Evolutionary conservation across 2,888 invertebrate species (phyloP).

Genomic region (Drepana falcataria): DNA sequence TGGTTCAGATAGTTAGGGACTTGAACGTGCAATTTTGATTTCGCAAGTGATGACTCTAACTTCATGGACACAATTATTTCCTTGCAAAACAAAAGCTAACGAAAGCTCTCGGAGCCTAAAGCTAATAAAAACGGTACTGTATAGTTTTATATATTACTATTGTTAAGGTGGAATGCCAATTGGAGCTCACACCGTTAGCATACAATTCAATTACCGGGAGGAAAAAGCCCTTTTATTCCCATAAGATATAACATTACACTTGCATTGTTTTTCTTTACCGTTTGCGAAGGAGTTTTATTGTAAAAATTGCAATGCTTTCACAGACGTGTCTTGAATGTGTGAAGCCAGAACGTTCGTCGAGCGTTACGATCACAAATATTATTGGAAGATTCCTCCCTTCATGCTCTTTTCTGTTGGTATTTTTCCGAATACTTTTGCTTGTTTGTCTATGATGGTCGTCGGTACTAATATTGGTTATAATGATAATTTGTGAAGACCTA

Average conservation of each 20-base stretch:
- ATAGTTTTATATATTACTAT: not conserved
- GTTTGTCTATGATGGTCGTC: not conserved
- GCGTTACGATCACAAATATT: not conserved
- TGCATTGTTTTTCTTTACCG: slow-evolving; percentile 8
- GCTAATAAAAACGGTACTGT: too few species aligned
- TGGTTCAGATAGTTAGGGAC: too few species aligned
- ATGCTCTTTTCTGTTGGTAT: not conserved
- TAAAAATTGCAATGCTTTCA: slow-evolving; percentile 50
- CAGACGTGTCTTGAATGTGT: slow-evolving; percentile 35
- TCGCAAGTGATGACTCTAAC: too few species aligned
- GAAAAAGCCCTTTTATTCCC: slow-evolving; percentile 9
- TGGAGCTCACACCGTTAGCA: not conserved
- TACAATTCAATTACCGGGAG: slow-evolving; percentile 4
- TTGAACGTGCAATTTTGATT: too few species aligned
- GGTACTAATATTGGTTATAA: too few species aligned
- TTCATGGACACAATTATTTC: too few species aligned
- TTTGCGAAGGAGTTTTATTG: slow-evolving; percentile 25
- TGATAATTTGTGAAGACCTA: too few species aligned
- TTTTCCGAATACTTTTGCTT: not conserved
- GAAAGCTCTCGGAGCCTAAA: too few species aligned
- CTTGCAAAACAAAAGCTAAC: too few species aligned
- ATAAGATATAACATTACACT: slow-evolving; percentile 13
- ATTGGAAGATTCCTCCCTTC: not conserved
- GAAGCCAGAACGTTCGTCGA: not conserved
- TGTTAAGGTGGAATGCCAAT: not conserved